Evolutionary conservation across 35 echinoderm and acorn worm species (phyloP).

Genomic region (Acanthaster planci): DNA sequence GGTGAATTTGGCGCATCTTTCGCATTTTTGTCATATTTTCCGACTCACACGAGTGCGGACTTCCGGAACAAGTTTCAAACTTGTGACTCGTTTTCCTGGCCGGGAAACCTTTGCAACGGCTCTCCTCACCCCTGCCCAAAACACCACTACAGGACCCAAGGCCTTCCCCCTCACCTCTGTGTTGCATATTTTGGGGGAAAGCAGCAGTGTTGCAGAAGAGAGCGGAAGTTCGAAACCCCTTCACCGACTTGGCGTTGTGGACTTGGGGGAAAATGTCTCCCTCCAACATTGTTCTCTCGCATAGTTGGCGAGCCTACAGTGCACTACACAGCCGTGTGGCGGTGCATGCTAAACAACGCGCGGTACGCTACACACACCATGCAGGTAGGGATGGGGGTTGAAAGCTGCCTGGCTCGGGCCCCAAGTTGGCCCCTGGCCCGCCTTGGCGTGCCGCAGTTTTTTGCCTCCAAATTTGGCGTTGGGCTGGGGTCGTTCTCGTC

Average conservation of each 20-base stretch:
- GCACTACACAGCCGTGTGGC: conserved; percentile 5
- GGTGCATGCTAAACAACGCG: conserved; percentile 4
- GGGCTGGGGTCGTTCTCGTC: conserved; percentile 13
- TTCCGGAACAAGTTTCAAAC: conserved; percentile 87
- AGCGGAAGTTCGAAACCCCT: background rate
- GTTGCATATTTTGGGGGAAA: background rate
- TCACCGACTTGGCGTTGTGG: background rate
- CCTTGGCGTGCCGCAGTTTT: background rate
- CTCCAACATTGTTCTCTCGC: conserved; percentile 26
- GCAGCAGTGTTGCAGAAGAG: background rate
- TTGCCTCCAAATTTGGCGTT: conserved; percentile 29
- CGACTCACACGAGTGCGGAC: conserved; percentile 73
- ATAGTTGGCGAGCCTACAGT: conserved; percentile 22
- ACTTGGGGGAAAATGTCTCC: conserved; percentile 14
- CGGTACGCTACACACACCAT: background rate
- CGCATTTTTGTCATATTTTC: conserved; percentile 99
- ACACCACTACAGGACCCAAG: background rate
- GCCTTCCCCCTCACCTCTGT: background rate
- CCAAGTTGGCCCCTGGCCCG: conserved; percentile 11
- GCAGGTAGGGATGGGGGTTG: background rate
- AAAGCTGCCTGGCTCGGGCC: background rate
- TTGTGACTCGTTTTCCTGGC: conserved; percentile 30
- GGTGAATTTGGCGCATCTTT: conserved; percentile 92
- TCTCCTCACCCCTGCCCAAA: background rate
- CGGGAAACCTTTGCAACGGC: background rate